Evolutionary conservation across 2,797 vertebrate species (phyloP), one percentile per base, ranked within the genome.

Genomic region (Megaceryle alcyon): DNA sequence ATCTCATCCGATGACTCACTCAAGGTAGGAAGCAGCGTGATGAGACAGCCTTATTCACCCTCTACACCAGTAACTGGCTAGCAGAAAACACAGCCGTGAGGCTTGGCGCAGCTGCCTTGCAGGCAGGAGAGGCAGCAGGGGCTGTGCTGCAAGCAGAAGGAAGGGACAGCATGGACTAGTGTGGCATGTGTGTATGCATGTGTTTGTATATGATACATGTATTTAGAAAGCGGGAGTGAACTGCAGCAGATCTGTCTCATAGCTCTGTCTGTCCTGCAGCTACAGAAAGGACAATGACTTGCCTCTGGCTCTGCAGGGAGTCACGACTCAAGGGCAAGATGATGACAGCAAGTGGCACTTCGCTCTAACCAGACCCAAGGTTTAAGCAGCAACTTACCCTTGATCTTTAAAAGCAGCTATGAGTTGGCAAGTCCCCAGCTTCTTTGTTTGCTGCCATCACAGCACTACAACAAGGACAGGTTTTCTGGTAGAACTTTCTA

Each of bases 151-250:
- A 7, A 70, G 71, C 46, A 77, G 33, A 37, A 11, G 48, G 59
- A 39, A 35, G 31, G 82, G 35, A 15, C 0, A 0, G 28, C 4
- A 0, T 0, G 37, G 23, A 16, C 59, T n/a, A n/a, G 20, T 25
- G 10, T 15, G 69, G 39, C 46, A 7, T 2, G 8, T 12, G 9
- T 22, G 11, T 29, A 1, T 10, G 19, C 9, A 3, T 2, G 7
- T 35, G 16, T 17, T 8, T 3, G 8, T 35, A 4, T 2, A n/a
- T 10, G 26, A 76, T 11, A 29, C 0, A 1, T 37, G 4, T 14
- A 12, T 56, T 61, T 31, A 31, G 59, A 21, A 59, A 51, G n/a
- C 3, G 8, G 56, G 26, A 65, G 31, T 3, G 3, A 84, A 10
- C n/a, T 28, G 56, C 57, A 41, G 80, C 63, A 69, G 57, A 20